These are phyloP conservation scores for Takifugu flavidus DNA, from an alignment of 2,113 vertebrate species.

Conservation along the genomic window DNA sequence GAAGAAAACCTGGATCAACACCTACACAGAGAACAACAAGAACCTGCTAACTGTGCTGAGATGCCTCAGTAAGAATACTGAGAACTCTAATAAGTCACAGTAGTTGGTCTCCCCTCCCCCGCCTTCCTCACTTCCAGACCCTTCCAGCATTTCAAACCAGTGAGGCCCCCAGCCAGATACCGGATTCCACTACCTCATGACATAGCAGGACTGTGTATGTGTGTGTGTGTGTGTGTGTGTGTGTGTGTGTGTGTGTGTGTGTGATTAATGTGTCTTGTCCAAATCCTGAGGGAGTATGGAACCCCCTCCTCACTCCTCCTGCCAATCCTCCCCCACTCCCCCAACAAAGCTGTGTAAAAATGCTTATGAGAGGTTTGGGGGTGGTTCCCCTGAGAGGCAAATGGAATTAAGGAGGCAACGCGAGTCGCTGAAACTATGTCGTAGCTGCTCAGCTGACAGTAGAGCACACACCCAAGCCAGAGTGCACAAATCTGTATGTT, in stretches of 20 bases:
- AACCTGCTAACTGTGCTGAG: too few species aligned
- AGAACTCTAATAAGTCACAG: not conserved
- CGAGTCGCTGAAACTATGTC: conserved; percentile 49
- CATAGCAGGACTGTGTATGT: conserved; percentile 28
- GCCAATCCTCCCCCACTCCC: conserved; percentile 5
- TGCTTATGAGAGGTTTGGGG: conserved; percentile 59
- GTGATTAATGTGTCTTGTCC: conserved; percentile 71
- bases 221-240: conserved; percentile 35
- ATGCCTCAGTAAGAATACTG: too few species aligned
- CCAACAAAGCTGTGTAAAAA: conserved; percentile 58
- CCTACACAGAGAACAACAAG: too few species aligned
- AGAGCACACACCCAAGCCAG: conserved; percentile 24
- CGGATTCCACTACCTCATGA: conserved; percentile 43
- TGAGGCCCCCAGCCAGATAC: conserved; percentile 48
- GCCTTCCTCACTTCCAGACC: conserved; percentile 7
- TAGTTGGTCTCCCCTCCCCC: conserved; percentile 31
- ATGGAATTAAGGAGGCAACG: conserved; percentile 58
- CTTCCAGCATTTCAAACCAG: conserved; percentile 26
- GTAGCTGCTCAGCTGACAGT: conserved; percentile 46
- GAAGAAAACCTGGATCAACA: too few species aligned
- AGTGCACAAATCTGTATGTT: conserved; percentile 8
- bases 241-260: conserved; percentile 35
- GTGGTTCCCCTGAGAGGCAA: conserved; percentile 53
- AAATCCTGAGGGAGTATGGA: conserved; percentile 54
- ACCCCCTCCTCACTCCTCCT: conserved; percentile 5